Base-by-base conservation (phyloP, 2,888 invertebrate species). In the Tipula vernalis region DNA sequence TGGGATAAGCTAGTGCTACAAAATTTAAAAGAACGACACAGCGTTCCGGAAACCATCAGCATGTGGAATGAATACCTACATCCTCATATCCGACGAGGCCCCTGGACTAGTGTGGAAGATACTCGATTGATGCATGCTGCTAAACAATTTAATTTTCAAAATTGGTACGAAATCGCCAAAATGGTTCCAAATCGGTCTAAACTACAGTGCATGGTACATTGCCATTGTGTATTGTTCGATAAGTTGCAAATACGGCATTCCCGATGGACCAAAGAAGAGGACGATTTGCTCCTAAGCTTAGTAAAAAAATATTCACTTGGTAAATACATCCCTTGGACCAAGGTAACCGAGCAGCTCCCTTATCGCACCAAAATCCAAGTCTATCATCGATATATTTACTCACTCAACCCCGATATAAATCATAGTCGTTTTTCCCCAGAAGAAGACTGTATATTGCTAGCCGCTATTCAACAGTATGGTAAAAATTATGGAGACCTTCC, bases 21-120 rank as follows among this genome's bases (percentile, higher is more conserved):
- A 71, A 89, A 90, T 87, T 88, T 93, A 5, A 92, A 93, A 87
- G 90, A 92, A 47, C 93, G 94, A n/a, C 95, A 95, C 89, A 92
- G 93, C 0, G 91, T 94, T 0, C 91, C 92, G 10, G 95, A 95
- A 89, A 96, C 95, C 89, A 91, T 93, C 88, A 92, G 94, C 0
- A 93, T 96, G 89, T 96, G 96, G 96, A 93, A 94, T 87, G 92
- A 95, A 36, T 95, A 94, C 89, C 90, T 96, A 85, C 95, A 95
- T 90, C 96, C 96, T 0, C 90, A 92, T 15, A 92, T 96, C 15
- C 95, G 94, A 88, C 95, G 94, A 85, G 89, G 88, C 1, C 89
- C 89, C 5, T 95, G 94, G 94, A 91, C 91, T 0, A 88, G 88
- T 0, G 90, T 91, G 12, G 95, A 95, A 90, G 92, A 93, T 87